Evolutionary conservation across 2,113 vertebrate species (phyloP).

Genomic region (Xiphophorus hellerii): DNA sequence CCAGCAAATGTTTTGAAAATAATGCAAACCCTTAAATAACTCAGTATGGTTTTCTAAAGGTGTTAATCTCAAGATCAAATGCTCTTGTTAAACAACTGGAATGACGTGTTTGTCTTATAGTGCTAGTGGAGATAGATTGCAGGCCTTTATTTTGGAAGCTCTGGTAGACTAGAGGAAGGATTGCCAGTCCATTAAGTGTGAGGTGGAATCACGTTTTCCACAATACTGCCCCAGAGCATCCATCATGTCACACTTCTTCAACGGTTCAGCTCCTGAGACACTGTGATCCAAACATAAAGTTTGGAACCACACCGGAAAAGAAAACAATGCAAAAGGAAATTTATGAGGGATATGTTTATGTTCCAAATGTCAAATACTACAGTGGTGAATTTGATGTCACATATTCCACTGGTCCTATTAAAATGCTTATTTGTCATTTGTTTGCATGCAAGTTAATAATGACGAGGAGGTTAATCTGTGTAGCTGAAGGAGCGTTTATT

Average conservation of each 20-base stretch:
- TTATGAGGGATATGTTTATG: not conserved
- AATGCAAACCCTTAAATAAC: not conserved
- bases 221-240: slow-evolving; percentile 54
- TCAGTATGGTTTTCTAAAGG: not conserved
- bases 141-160: slow-evolving; percentile 56
- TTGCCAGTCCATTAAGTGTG: slow-evolving; percentile 65
- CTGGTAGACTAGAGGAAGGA: slow-evolving; percentile 31
- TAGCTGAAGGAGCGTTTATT: not conserved
- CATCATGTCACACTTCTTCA: slow-evolving; percentile 61
- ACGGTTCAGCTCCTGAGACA: slow-evolving; percentile 36
- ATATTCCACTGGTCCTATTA: not conserved
- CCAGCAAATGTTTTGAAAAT: not conserved
- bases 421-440: not conserved
- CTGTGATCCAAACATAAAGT: slow-evolving; percentile 37
- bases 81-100: not conserved
- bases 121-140: slow-evolving; percentile 18
- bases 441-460: not conserved
- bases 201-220: slow-evolving; percentile 67
- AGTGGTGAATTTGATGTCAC: not conserved
- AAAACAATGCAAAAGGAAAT: slow-evolving; percentile 7
- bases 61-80: not conserved
- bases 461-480: not conserved
- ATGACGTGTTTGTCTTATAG: slow-evolving; percentile 8
- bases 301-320: slow-evolving; percentile 15
- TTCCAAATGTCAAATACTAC: not conserved